These are phyloP conservation scores for Cancer borealis DNA, from an alignment of 2,888 invertebrate species.

Conservation along the genomic window DNA sequence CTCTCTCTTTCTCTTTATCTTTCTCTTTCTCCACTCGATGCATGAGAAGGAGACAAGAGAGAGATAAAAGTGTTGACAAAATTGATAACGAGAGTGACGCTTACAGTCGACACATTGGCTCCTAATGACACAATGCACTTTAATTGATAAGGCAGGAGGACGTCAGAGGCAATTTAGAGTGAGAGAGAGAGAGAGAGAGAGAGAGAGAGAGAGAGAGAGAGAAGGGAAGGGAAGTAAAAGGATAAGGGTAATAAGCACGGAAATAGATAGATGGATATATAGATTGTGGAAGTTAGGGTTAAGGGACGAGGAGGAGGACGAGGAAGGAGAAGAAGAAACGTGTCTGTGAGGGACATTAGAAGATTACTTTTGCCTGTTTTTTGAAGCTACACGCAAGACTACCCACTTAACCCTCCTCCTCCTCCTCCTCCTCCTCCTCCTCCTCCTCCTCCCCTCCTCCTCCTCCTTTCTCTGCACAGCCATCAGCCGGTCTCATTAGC, in stretches of 20 bases:
- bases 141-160: slow-evolving; percentile 14
- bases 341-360: slow-evolving; percentile 35
- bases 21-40: slow-evolving; percentile 37
- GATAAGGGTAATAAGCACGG: not conserved
- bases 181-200: slow-evolving; percentile 39
- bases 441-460: not conserved
- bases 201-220: slow-evolving; percentile 34
- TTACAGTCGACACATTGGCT: not conserved
- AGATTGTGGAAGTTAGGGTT: not conserved
- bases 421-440: slow-evolving; percentile 34
- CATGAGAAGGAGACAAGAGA: slow-evolving; percentile 12
- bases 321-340: not conserved
- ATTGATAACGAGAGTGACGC: not conserved
- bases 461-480: not conserved
- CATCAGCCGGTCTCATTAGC: slow-evolving; percentile 14
- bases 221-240: not conserved
- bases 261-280: not conserved
- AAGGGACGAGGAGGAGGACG: slow-evolving; percentile 1
- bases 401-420: slow-evolving; percentile 37
- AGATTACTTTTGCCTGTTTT: slow-evolving; percentile 36
- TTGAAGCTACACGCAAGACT: slow-evolving; percentile 39
- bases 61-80: slow-evolving; percentile 37
- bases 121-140: slow-evolving; percentile 43
- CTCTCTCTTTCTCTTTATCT: slow-evolving; percentile 49
- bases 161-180: not conserved